Conservation (phyloP, 2,113 vertebrate species). For the Rhinogobius similis region DNA sequence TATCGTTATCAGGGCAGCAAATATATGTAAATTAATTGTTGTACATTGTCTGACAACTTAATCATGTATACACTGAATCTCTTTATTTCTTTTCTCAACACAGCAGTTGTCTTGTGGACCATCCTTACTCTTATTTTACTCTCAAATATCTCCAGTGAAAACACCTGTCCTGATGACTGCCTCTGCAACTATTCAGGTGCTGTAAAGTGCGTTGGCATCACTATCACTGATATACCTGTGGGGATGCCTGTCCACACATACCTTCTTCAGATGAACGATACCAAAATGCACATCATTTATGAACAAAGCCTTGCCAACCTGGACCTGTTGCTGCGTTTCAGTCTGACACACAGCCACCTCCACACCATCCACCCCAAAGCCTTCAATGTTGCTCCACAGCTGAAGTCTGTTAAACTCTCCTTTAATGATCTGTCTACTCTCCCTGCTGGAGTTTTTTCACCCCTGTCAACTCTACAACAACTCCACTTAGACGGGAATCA, state of each 20-base stretch:
- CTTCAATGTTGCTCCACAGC: constrained; percentile 75
- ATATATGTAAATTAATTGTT: background rate
- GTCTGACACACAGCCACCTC: constrained; percentile 75
- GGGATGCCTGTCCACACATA: constrained; percentile 45
- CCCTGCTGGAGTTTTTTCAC: constrained; percentile 75
- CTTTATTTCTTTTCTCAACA: constrained; percentile 1
- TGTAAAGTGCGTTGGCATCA: constrained; percentile 48
- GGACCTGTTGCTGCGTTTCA: constrained; percentile 74
- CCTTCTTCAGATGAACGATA: constrained; percentile 56
- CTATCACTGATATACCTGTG: constrained; percentile 58
- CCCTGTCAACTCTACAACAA: constrained; percentile 74
- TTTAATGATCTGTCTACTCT: constrained; percentile 74
- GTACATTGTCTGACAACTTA: background rate
- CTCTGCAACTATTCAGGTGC: background rate
- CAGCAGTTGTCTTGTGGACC: constrained; percentile 47
- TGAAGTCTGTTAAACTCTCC: constrained; percentile 81
- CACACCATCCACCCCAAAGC: constrained; percentile 75
- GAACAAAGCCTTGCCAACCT: constrained; percentile 73
- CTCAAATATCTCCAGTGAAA: constrained; percentile 17
- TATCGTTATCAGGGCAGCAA: background rate
- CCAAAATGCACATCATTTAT: constrained; percentile 62
- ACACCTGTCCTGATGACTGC: constrained; percentile 61
- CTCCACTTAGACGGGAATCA: constrained; percentile 78
- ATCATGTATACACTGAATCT: background rate
- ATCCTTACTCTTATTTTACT: constrained; percentile 39